Evolutionary conservation across 2,113 vertebrate species (phyloP).

Genomic region (Podiceps cristatus): DNA sequence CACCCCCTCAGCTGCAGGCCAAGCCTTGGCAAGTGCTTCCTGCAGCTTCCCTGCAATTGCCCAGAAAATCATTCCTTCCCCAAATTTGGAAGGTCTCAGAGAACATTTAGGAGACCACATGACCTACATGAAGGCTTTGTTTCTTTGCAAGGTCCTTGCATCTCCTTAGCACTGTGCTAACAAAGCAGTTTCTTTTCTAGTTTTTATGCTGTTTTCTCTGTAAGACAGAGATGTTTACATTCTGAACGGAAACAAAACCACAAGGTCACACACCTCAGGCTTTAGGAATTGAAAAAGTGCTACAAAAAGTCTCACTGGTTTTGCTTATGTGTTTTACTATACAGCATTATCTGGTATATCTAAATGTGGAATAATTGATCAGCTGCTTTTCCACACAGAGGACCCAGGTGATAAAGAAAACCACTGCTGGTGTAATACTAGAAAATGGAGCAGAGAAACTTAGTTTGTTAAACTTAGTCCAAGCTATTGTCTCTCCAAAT

Average conservation of each 20-base stretch:
- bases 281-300: not conserved
- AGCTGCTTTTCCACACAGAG: not conserved
- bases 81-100: not conserved
- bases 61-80: not conserved
- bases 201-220: not conserved
- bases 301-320: not conserved
- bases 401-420: not conserved
- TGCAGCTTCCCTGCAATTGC: not conserved
- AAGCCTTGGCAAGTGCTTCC: not conserved
- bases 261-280: not conserved
- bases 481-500: not conserved
- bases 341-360: not conserved
- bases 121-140: not conserved
- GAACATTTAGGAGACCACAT: not conserved
- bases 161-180: not conserved
- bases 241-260: not conserved
- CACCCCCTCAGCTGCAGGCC: accelerated
- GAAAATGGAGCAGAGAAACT: not conserved
- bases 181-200: not conserved
- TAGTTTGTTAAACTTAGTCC: not conserved
- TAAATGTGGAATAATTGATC: not conserved
- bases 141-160: not conserved
- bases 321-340: not conserved
- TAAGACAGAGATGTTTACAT: not conserved
- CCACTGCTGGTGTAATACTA: not conserved